Conservation (phyloP, 2,888 invertebrate species). For the Selenia dentaria region DNA sequence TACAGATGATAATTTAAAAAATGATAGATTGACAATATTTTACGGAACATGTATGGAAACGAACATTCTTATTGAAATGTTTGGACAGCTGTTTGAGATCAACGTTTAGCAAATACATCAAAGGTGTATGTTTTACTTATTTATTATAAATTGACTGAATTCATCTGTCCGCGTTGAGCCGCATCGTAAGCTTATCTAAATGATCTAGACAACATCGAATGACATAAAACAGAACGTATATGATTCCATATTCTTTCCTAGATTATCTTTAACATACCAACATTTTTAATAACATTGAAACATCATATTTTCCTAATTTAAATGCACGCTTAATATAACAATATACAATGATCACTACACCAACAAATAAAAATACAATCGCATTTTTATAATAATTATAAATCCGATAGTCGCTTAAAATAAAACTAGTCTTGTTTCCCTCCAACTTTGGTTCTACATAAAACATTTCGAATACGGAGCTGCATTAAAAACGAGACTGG, state of each 20-base stretch:
- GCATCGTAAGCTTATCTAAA: not conserved
- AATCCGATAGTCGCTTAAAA: slow-evolving; percentile 13
- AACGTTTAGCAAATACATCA: slow-evolving; percentile 14
- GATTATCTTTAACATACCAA: slow-evolving; percentile 7
- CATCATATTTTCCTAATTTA: slow-evolving; percentile 18
- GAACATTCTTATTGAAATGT: slow-evolving; percentile 12
- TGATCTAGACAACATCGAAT: slow-evolving; percentile 9
- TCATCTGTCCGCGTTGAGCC: not conserved
- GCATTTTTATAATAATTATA: slow-evolving; percentile 15
- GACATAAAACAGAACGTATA: slow-evolving; percentile 6
- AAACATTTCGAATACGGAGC: slow-evolving; percentile 74
- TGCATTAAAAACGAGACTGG: slow-evolving; percentile 64
- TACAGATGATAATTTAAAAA: slow-evolving; percentile 14
- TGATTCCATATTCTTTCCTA: slow-evolving; percentile 14
- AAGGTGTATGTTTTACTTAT: not conserved
- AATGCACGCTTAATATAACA: slow-evolving; percentile 27
- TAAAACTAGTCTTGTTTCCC: slow-evolving; percentile 37
- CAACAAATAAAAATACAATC: slow-evolving; percentile 34
- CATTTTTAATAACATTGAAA: slow-evolving; percentile 13
- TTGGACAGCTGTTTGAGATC: slow-evolving; percentile 21
- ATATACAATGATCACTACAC: slow-evolving; percentile 38
- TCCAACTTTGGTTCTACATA: slow-evolving; percentile 60
- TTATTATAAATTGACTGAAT: not conserved
- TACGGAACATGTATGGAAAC: slow-evolving; percentile 21
- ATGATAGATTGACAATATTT: slow-evolving; percentile 1